These are phyloP conservation scores for Sebastes aleutianus DNA, from an alignment of 2,797 vertebrate genomes.

Conservation along the genomic window DNA sequence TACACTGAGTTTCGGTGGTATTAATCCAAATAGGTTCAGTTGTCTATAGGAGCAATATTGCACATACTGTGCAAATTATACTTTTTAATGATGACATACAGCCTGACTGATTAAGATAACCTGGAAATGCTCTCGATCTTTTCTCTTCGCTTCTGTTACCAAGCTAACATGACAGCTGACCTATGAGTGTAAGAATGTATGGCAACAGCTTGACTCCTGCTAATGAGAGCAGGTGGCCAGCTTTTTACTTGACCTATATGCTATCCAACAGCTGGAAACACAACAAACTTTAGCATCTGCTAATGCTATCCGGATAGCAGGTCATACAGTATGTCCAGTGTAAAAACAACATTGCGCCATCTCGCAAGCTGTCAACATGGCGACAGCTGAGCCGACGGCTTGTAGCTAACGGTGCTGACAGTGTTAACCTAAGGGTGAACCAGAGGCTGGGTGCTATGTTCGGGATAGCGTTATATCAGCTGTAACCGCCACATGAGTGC, in stretches of 20 bases:
- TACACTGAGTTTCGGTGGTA: background rate
- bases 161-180: background rate
- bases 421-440: no score
- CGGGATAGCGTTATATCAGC: no score
- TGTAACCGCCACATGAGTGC: no score
- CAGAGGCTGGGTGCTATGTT: no score
- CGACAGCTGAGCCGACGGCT: no score
- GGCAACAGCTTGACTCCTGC: conserved; percentile 7
- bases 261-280: conserved; percentile 21
- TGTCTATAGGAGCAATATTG: background rate
- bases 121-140: background rate
- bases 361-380: background rate
- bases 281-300: background rate
- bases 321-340: background rate
- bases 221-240: conserved; percentile 20
- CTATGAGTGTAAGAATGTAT: background rate
- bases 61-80: background rate
- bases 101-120: background rate
- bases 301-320: background rate
- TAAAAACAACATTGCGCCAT: background rate
- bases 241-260: background rate
- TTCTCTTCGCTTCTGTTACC: background rate
- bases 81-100: background rate
- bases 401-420: no score
- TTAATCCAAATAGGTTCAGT: background rate